Base-by-base conservation (phyloP, 2,797 vertebrate genomes). In the Bradypodion pumilum region DNA sequence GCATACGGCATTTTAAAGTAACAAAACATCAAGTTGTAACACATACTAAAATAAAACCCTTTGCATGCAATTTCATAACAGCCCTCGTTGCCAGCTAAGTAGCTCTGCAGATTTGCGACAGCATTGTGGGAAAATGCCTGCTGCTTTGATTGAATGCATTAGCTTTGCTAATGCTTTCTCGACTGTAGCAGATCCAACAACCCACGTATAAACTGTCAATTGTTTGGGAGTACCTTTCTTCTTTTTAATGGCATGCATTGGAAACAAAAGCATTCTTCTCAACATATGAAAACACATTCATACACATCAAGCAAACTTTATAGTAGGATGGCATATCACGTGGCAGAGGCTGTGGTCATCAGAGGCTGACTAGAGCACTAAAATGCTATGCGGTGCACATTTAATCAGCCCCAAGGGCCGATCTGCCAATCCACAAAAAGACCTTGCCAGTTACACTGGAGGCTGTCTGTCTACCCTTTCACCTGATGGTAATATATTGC, bases 321-420 rank as follows among this genome's bases (percentile, higher is more conserved):
- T 66, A 27, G 27, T 80, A 80, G 63, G 23, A 81, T 66, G 13
- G 69, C 83, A 15, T 2, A 0, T 1, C 44, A 83, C 52, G 0
- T 1, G 1, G 78, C 63, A 46, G 81, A 0, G 35, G 74, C 81
- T 4, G 65, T 29, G 66, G 82, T 84, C 86, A 59, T 70, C 12
- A 1, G 35, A 49, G 74, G 72, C 80, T 42, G 85, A 74, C n/a
- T 7, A 2, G 1, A 37, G 42, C 44, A 44, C 59, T 2, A 72
- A 4, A 23, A 81, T 74, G 70, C 73, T 23, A 44, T 9, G 83
- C 7, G 4, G 84, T 84, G 16, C 7, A 75, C 65, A 27, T 79
- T 86, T 65, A 44, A 92, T 75, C 86, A 88, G 89, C 83, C 91
- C 88, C 89, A 80, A 52, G 87, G 90, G 84, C 86, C 1, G 2